Evolutionary conservation across 2,888 invertebrate genomes (phyloP).

Genomic region (Drosophila basisetae): DNA sequence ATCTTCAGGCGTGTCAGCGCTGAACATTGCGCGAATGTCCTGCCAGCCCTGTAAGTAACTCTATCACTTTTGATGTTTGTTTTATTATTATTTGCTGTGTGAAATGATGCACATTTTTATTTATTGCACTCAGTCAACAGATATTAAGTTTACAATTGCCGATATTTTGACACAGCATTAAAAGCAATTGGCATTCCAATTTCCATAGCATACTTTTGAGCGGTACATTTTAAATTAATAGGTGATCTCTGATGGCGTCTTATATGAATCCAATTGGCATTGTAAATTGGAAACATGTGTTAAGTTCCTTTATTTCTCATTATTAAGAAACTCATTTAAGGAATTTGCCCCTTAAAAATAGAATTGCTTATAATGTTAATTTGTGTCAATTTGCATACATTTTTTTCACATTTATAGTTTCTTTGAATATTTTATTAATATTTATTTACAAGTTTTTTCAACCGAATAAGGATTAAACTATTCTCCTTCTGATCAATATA

Average conservation of each 20-base stretch:
- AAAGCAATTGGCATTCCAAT: neutral
- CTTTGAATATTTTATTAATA: neutral
- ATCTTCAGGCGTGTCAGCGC: slow-evolving; percentile 25
- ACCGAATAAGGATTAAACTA: neutral
- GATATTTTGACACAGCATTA: slow-evolving; percentile 18
- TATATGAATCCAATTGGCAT: slow-evolving; percentile 17
- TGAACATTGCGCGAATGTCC: slow-evolving; percentile 1
- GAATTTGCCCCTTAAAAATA: neutral
- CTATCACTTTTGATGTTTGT: neutral
- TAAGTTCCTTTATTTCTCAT: neutral
- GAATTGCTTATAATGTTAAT: neutral
- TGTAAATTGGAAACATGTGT: neutral
- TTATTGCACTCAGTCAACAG: slow-evolving; percentile 49
- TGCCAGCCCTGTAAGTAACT: slow-evolving; percentile 1
- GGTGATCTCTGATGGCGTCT: neutral
- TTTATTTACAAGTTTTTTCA: neutral
- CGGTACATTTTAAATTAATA: neutral
- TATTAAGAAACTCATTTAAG: neutral
- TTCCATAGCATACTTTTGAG: slow-evolving; percentile 49
- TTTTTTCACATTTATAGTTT: neutral
- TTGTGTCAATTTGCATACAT: neutral
- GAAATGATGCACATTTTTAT: slow-evolving; percentile 49
- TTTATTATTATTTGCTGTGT: slow-evolving; percentile 47
- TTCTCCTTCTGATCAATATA: neutral
- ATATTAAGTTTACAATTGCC: slow-evolving; percentile 51